Percentiles rank a stretch among this genome's conserved stretches.
Conservation (phyloP, 2,888 invertebrate genomes). For the Theretra japonica region DNA sequence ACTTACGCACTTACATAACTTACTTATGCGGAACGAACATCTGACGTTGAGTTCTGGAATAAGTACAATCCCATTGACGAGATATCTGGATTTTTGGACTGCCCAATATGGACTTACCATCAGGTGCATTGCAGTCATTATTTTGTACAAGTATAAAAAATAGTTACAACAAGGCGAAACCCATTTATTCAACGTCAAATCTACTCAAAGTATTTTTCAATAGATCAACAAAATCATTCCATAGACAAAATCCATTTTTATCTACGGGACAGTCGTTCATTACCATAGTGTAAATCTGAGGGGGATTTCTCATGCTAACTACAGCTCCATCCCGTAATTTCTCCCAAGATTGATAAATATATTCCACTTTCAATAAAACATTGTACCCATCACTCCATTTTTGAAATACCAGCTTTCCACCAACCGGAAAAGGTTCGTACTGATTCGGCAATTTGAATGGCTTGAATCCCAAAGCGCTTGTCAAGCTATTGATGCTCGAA, state of each 20-base stretch:
- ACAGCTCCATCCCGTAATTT: constrained; percentile 43
- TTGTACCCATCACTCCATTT: constrained; percentile 60
- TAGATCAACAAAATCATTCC: constrained; percentile 55
- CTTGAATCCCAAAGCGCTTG: constrained; percentile 55
- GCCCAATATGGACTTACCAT: too few species aligned
- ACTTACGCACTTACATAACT: too few species aligned
- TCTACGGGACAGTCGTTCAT: constrained; percentile 55
- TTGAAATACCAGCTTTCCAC: constrained; percentile 72
- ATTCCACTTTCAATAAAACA: constrained; percentile 63
- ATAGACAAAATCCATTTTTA: constrained; percentile 58
- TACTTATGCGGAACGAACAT: too few species aligned
- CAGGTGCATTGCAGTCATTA: constrained; percentile 35
- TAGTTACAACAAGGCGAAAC: too few species aligned
- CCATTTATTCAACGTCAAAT: not conserved
- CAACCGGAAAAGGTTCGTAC: constrained; percentile 66
- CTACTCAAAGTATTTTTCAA: not conserved
- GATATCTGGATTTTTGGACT: too few species aligned
- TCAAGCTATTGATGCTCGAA: constrained; percentile 58
- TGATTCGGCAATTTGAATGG: constrained; percentile 53
- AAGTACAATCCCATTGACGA: too few species aligned
- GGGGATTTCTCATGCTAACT: constrained; percentile 48
- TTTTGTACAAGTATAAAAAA: too few species aligned
- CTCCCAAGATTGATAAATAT: constrained; percentile 58
- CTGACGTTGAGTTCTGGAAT: too few species aligned
- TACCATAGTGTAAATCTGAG: constrained; percentile 53